phyloP scores from a whole-genome alignment of 2,797 vertebrate genomes.

The Anas bahamensis region DNA sequence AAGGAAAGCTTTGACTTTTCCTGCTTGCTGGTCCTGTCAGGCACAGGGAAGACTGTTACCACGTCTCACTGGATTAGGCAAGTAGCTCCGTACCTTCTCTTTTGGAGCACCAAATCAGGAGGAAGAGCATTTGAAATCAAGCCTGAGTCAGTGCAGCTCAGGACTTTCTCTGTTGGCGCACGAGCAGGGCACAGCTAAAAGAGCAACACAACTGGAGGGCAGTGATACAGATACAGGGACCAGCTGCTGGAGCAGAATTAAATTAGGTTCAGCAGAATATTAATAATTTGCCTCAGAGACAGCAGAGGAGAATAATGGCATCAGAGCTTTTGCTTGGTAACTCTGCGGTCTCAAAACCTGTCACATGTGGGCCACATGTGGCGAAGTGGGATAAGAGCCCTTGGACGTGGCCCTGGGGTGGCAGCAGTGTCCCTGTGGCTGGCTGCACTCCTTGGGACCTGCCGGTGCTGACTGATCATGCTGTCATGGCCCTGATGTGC shows the following conservation, averaged over 20 bases:
- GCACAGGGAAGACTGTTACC: background rate
- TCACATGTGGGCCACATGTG: background rate
- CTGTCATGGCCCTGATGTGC: conserved; percentile 16
- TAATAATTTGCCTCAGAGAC: conserved; percentile 45
- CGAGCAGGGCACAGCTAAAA: background rate
- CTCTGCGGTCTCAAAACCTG: conserved; percentile 3
- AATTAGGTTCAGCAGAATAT: conserved; percentile 60
- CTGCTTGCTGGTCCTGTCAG: background rate
- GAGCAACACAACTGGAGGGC: background rate
- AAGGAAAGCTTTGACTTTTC: background rate
- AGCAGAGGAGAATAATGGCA: background rate
- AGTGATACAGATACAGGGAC: background rate
- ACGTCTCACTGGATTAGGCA: background rate
- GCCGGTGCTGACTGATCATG: conserved; percentile 22
- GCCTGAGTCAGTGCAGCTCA: background rate
- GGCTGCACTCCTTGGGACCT: conserved; percentile 18
- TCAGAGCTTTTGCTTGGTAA: conserved; percentile 1
- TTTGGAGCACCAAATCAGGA: background rate
- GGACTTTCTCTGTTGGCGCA: background rate
- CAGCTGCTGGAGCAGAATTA: conserved; percentile 46
- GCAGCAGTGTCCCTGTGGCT: background rate
- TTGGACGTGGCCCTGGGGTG: background rate
- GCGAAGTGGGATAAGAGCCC: conserved; percentile 17
- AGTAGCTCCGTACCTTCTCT: background rate
- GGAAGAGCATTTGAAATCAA: conserved; percentile 16